Conservation (phyloP, 1,140 invertebrate genomes). For the Heliconius melpomene region DNA sequence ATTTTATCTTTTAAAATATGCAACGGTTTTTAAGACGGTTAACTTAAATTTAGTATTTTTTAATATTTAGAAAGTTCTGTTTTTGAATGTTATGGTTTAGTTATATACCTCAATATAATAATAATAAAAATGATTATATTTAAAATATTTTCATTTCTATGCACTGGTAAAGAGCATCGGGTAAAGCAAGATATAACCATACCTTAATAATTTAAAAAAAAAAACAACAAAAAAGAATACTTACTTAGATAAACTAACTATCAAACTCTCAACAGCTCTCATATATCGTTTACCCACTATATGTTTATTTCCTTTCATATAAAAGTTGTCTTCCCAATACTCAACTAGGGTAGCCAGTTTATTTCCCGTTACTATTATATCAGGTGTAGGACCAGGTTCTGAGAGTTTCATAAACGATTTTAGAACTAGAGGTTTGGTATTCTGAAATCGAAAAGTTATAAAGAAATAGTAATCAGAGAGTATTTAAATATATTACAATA, state of each 20-base stretch:
- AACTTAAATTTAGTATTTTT: no score
- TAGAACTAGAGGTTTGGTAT: conserved; percentile 68
- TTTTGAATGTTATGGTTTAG: no score
- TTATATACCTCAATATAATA: no score
- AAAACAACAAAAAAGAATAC: neutral
- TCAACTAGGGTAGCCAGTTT: conserved; percentile 72
- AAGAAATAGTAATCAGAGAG: no score
- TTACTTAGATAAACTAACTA: conserved; percentile 69
- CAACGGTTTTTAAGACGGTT: no score
- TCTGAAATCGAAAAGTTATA: conserved; percentile 47
- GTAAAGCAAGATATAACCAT: no score
- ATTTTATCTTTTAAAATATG: no score
- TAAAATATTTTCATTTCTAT: no score
- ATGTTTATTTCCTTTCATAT: conserved; percentile 37
- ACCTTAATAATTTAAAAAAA: neutral
- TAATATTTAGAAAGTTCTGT: no score
- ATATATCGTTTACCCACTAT: conserved; percentile 57
- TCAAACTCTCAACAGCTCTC: conserved; percentile 60
- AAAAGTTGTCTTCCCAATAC: conserved; percentile 75
- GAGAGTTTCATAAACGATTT: conserved; percentile 56
- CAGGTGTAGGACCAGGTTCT: conserved; percentile 60
- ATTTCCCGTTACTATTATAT: conserved; percentile 69
- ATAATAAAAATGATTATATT: no score
- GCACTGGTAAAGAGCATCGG: no score
- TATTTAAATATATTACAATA: no score